Conservation (phyloP, 2,113 vertebrate genomes). For the Sander vitreus region DNA sequence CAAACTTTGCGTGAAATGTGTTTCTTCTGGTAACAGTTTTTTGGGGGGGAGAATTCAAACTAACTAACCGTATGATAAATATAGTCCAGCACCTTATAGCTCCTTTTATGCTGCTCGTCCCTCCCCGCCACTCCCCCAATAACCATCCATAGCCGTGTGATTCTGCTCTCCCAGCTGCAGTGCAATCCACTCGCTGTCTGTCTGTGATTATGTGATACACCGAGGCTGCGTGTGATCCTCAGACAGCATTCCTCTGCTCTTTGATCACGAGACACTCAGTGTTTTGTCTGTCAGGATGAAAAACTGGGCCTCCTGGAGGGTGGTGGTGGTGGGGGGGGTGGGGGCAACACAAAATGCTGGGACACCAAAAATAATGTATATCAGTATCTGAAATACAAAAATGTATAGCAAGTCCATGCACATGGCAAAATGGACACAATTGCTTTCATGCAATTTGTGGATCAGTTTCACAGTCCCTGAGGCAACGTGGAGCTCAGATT, state of each 20-base stretch:
- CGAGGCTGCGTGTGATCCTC: slow-evolving; percentile 37
- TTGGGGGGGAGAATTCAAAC: neutral
- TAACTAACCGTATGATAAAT: neutral
- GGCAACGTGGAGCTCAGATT: slow-evolving; percentile 26
- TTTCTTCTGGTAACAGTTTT: neutral
- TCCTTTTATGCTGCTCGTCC: neutral
- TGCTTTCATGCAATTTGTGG: slow-evolving; percentile 4
- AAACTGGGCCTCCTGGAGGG: slow-evolving; percentile 18
- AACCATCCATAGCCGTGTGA: slow-evolving; percentile 15
- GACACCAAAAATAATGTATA: slow-evolving; percentile 2
- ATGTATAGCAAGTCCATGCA: neutral
- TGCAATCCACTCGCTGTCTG: slow-evolving; percentile 30
- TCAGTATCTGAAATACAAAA: slow-evolving; percentile 7
- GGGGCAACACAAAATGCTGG: neutral
- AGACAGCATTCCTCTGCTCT: slow-evolving; percentile 52
- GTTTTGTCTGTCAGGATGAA: slow-evolving; percentile 70
- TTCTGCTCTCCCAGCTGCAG: slow-evolving; percentile 32
- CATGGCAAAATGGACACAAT: neutral
- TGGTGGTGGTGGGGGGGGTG: neutral
- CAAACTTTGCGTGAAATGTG: too few relatives aligned
- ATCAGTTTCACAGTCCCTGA: slow-evolving; percentile 46
- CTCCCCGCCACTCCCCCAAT: neutral
- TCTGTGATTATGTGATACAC: slow-evolving; percentile 66
- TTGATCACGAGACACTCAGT: slow-evolving; percentile 59
- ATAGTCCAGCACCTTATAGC: neutral